phyloP scores from a whole-genome alignment of 2,797 vertebrate species.

The Eulemur mongoz region DNA sequence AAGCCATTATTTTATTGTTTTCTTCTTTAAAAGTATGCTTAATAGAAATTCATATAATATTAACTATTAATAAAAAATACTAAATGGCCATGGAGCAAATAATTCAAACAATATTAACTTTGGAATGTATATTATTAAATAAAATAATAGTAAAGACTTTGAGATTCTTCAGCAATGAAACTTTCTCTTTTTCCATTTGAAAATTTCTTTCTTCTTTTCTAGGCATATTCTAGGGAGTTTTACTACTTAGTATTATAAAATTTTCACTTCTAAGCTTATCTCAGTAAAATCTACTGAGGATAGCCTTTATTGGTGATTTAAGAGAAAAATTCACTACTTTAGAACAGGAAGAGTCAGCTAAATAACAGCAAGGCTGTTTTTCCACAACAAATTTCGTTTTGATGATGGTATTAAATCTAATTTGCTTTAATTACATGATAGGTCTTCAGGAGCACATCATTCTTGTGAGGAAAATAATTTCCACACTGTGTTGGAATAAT shows the following conservation, averaged over 20 bases:
- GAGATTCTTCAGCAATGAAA: background rate
- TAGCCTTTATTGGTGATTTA: background rate
- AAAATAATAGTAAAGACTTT: background rate
- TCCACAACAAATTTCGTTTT: constrained; percentile 63
- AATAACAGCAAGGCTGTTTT: constrained; percentile 50
- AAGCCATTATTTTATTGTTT: background rate
- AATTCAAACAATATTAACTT: background rate
- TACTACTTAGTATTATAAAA: background rate
- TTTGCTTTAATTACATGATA: constrained; percentile 61
- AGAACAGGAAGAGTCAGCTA: constrained; percentile 52
- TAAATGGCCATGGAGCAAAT: background rate
- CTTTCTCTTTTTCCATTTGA: background rate
- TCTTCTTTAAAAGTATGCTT: constrained; percentile 38
- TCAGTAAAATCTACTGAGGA: constrained; percentile 54
- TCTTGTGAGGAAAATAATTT: constrained; percentile 67
- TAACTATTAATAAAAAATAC: background rate
- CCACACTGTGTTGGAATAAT: constrained; percentile 55
- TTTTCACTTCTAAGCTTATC: constrained; percentile 8
- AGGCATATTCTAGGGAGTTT: background rate
- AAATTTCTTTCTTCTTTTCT: background rate
- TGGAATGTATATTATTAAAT: background rate
- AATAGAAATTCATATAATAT: background rate
- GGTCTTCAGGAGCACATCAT: constrained; percentile 51
- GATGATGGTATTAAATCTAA: constrained; percentile 58
- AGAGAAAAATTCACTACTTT: constrained; percentile 47